These are phyloP conservation scores for Hippopotamus amphibius DNA, from an alignment of 2,113 vertebrate species.

Conservation along the genomic window DNA sequence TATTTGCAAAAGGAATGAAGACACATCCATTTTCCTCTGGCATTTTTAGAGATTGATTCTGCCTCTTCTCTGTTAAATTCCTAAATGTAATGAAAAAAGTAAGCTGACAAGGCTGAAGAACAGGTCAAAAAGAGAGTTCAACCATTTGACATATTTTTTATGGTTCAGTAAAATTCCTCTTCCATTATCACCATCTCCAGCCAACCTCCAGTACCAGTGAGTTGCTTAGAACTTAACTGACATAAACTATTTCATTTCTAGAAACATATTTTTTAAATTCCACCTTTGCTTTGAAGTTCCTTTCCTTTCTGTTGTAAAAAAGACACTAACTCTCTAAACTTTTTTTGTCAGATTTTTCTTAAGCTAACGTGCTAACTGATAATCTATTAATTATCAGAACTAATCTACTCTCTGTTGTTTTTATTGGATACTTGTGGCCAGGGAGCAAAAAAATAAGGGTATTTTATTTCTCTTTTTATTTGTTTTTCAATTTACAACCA, in stretches of 20 bases:
- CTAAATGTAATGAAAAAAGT: slow-evolving; percentile 43
- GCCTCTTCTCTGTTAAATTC: slow-evolving; percentile 11
- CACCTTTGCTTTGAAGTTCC: not conserved
- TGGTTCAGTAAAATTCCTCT: slow-evolving; percentile 27
- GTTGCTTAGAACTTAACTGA: not conserved
- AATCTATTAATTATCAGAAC: slow-evolving; percentile 64
- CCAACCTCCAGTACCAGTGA: not conserved
- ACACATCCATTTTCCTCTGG: slow-evolving; percentile 42
- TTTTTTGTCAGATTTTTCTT: slow-evolving; percentile 48
- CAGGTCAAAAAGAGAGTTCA: slow-evolving; percentile 43
- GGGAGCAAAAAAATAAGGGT: slow-evolving; percentile 13
- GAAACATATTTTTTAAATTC: not conserved
- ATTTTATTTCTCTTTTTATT: slow-evolving; percentile 69
- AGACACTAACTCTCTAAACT: not conserved
- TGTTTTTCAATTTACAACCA: slow-evolving; percentile 69
- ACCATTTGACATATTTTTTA: slow-evolving; percentile 50
- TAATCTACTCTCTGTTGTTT: slow-evolving; percentile 62
- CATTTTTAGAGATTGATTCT: slow-evolving; percentile 48
- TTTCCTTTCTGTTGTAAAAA: not conserved
- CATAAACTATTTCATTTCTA: not conserved
- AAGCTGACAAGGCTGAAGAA: slow-evolving; percentile 55
- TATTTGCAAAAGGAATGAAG: slow-evolving; percentile 71
- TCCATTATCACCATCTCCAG: not conserved
- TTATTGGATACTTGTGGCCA: slow-evolving; percentile 55
- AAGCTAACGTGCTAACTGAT: not conserved